Conservation (phyloP, 2,888 invertebrate genomes). For the Pheosia gnoma region DNA sequence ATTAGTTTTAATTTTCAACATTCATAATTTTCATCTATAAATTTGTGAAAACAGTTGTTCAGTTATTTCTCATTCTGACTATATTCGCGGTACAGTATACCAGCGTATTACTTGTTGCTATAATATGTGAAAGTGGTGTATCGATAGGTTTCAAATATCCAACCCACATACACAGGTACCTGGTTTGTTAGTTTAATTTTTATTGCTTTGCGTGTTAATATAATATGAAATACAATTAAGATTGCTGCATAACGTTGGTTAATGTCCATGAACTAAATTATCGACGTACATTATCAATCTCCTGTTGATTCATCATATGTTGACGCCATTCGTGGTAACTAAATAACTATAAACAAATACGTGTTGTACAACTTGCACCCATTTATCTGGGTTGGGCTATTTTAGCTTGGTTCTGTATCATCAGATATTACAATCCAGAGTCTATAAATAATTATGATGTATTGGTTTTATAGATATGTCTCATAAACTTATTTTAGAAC, state of each 20-base stretch:
- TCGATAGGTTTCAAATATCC: neutral
- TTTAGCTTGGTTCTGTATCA: neutral
- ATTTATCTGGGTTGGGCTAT: neutral
- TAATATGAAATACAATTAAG: conserved; percentile 8
- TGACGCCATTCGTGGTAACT: conserved; percentile 51
- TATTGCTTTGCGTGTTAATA: neutral
- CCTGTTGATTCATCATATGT: conserved; percentile 47
- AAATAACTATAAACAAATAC: conserved; percentile 37
- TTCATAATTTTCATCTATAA: neutral
- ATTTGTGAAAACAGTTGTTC: neutral
- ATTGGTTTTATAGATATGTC: no score
- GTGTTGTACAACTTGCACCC: conserved; percentile 8
- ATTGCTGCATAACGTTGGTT: neutral
- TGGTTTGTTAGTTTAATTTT: conserved; percentile 3
- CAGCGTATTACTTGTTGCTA: neutral
- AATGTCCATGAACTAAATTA: conserved; percentile 28
- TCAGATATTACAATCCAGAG: neutral
- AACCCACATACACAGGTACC: conserved; percentile 21
- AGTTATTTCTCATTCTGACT: neutral
- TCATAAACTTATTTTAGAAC: no score
- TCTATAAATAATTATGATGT: no score
- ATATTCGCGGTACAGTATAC: neutral
- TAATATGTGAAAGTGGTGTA: conserved; percentile 6
- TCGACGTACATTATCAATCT: conserved; percentile 21
- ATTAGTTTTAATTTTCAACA: neutral